Percentiles rank a stretch among this genome's conserved stretches.
phyloP scores from a whole-genome alignment of 2,113 vertebrate species.

The Prunella himalayana region DNA sequence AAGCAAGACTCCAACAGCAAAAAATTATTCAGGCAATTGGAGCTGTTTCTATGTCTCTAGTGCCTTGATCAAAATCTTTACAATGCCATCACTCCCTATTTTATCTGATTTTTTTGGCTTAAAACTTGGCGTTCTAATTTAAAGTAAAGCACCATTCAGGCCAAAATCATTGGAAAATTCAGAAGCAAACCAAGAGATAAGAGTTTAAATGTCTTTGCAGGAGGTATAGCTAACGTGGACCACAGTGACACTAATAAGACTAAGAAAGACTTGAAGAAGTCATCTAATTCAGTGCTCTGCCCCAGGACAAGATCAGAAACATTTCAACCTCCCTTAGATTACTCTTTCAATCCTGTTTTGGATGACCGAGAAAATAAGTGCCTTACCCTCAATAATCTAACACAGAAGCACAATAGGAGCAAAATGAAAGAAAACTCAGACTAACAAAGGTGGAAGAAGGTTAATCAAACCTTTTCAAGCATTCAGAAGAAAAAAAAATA shows the following conservation, averaged over 20 bases:
- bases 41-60: background rate
- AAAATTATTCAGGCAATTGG: background rate
- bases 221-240: background rate
- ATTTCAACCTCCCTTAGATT: background rate
- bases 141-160: background rate
- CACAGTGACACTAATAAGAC: background rate
- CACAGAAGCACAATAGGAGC: background rate
- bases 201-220: background rate
- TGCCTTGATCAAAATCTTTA: background rate
- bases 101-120: background rate
- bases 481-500: background rate
- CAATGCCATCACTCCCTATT: background rate
- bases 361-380: background rate
- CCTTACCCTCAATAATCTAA: background rate
- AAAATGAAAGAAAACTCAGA: background rate
- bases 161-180: background rate
- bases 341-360: background rate
- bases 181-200: background rate
- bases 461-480: background rate
- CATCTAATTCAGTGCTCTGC: background rate
- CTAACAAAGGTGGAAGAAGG: background rate
- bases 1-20: background rate
- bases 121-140: accelerated
- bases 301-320: background rate
- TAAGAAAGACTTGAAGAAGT: background rate